Base-by-base conservation (phyloP, 1,140 invertebrate genomes). In the Pseudomyrmex pallidus region DNA sequence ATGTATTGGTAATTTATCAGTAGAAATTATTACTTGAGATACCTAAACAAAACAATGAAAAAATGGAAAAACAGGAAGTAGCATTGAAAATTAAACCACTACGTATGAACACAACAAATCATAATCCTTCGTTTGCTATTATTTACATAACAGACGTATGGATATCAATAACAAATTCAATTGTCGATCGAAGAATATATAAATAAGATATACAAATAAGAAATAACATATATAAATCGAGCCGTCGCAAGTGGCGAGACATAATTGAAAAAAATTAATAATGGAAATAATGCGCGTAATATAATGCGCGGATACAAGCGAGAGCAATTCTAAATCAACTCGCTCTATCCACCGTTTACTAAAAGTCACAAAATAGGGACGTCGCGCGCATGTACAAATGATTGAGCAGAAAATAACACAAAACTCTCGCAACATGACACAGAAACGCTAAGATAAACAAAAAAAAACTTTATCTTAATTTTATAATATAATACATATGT, bases 41-140 rank as follows among this genome's bases (percentile, higher is more conserved):
- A 35, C 0, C 35, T 25, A 15, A 59, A 8, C 0, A 12, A 13
- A 57, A 4, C 35, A n/a, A 46, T 77, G 7, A 13, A 44, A 50
- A 62, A 62, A 15, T 7, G 62, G 20, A 44, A 54, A 48, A 35
- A 4, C 1, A 1, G 50, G 62, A 74, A 35, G 63, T 12, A 64
- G 22, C 20, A 54, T 44, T 17, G 44, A 7, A 82, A 73, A 59
- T n/a, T 8, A 77, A 76, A 56, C 66, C 20, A 63, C 7, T 35
- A 63, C 13, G 50, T 66, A 9, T 83, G 62, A 83, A 83, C 82
- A 77, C 82, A 83, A 83, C 73, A 83, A 66, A 83, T 83, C 15
- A 77, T 83, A 76, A 83, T 66, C 50, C 57, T 17, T 67, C 62
- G 50, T 56, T 22, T 7, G 5, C 35, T 35, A 50, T n/a, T 35